These are phyloP conservation scores for Siniperca chuatsi DNA, from an alignment of 2,113 vertebrate genomes.

Conservation along the genomic window DNA sequence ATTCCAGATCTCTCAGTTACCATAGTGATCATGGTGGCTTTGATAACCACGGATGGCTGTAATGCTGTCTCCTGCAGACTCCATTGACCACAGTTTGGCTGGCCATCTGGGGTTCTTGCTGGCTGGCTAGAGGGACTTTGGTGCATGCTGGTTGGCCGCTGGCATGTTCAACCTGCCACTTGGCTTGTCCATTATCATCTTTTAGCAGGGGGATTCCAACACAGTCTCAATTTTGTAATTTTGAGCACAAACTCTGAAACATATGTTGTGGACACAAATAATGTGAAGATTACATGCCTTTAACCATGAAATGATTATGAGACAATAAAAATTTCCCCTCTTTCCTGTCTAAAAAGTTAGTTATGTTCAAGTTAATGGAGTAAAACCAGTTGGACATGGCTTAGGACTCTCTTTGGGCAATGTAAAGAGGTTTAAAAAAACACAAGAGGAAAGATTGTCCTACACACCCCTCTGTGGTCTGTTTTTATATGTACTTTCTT, in stretches of 20 bases:
- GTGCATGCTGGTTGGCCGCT: slow-evolving; percentile 59
- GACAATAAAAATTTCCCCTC: background rate
- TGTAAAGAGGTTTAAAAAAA: background rate
- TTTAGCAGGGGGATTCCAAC: slow-evolving; percentile 57
- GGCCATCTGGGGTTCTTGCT: slow-evolving; percentile 62
- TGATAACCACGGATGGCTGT: slow-evolving; percentile 67
- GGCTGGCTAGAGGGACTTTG: slow-evolving; percentile 47
- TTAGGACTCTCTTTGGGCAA: background rate
- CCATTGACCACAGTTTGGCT: slow-evolving; percentile 68
- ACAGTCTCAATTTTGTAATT: slow-evolving; percentile 45
- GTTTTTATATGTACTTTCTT: background rate
- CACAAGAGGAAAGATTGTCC: background rate
- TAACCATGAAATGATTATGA: background rate
- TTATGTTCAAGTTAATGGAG: background rate
- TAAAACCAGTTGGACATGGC: background rate
- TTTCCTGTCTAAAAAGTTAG: background rate
- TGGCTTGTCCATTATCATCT: slow-evolving; percentile 54
- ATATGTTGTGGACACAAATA: slow-evolving; percentile 10
- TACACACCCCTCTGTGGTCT: background rate
- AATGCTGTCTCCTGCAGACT: slow-evolving; percentile 62
- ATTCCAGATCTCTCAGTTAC: slow-evolving; percentile 65
- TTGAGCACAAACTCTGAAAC: slow-evolving; percentile 19
- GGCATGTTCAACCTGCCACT: slow-evolving; percentile 63
- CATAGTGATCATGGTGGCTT: slow-evolving; percentile 57
- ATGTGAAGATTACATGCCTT: slow-evolving; percentile 12